Conservation (phyloP, 2,888 invertebrate genomes). For the Elmis aenea region DNA sequence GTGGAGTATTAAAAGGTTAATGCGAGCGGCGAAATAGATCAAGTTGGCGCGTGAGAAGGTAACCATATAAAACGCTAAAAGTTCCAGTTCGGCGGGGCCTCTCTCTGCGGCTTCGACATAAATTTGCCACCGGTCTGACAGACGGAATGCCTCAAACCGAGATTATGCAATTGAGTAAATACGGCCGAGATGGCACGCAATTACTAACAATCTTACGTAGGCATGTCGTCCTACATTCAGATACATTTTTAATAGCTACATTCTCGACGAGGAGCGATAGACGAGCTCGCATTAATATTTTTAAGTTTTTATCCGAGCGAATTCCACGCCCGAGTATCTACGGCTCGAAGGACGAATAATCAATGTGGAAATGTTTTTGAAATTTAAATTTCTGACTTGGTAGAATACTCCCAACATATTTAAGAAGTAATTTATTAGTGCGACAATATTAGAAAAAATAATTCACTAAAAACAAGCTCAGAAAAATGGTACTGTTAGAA, state of each 20-base stretch:
- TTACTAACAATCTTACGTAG: slow-evolving; percentile 27
- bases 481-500: too few species aligned
- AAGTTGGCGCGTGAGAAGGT: slow-evolving; percentile 16
- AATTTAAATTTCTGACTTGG: too few species aligned
- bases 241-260: slow-evolving; percentile 19
- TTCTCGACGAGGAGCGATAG: slow-evolving; percentile 15
- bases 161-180: slow-evolving; percentile 27
- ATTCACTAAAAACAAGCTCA: too few species aligned
- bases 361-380: too few species aligned
- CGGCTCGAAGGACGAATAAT: slow-evolving; percentile 9
- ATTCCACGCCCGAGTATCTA: slow-evolving; percentile 16
- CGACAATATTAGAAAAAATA: too few species aligned
- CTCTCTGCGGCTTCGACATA: slow-evolving; percentile 28
- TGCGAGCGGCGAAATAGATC: too few species aligned
- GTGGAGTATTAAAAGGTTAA: too few species aligned
- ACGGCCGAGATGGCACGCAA: slow-evolving; percentile 29
- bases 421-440: too few species aligned
- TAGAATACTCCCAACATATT: too few species aligned
- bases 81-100: too few species aligned
- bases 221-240: slow-evolving; percentile 19
- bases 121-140: slow-evolving; percentile 34
- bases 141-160: slow-evolving; percentile 30
- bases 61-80: slow-evolving; percentile 18
- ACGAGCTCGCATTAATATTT: slow-evolving; percentile 17
- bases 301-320: slow-evolving; percentile 18